Percentiles rank a stretch among this genome's conserved stretches.
Conservation (phyloP, 2,888 invertebrate genomes). For the Himalopsyche tibetana region DNA sequence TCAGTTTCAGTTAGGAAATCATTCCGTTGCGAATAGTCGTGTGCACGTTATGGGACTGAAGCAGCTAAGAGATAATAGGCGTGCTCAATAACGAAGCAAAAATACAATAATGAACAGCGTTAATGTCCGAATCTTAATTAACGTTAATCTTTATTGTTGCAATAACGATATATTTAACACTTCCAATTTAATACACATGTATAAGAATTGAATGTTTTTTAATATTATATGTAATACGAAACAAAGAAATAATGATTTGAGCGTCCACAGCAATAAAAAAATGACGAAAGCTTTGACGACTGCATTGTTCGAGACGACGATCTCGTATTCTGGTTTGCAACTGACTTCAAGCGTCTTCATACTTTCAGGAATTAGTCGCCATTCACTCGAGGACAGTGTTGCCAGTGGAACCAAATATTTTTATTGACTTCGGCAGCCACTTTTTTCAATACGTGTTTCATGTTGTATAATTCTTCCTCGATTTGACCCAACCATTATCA, state of each 20-base stretch:
- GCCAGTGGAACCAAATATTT: background rate
- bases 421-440: background rate
- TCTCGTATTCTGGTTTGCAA: background rate
- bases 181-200: no score
- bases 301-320: conserved; percentile 4
- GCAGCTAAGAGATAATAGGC: background rate
- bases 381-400: background rate
- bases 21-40: background rate
- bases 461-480: no score
- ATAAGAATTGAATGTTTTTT: no score
- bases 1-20: background rate
- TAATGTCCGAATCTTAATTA: no score
- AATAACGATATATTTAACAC: no score
- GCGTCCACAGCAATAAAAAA: background rate
- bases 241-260: no score
- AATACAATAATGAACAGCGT: no score
- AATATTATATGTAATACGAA: no score
- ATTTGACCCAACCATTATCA: no score
- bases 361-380: background rate
- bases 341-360: background rate
- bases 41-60: background rate
- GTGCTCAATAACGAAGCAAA: no score
- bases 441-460: no score
- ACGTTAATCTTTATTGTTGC: no score
- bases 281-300: background rate